Base-by-base conservation (phyloP, 2,888 invertebrate genomes). In the Polyommatus iphigenia region DNA sequence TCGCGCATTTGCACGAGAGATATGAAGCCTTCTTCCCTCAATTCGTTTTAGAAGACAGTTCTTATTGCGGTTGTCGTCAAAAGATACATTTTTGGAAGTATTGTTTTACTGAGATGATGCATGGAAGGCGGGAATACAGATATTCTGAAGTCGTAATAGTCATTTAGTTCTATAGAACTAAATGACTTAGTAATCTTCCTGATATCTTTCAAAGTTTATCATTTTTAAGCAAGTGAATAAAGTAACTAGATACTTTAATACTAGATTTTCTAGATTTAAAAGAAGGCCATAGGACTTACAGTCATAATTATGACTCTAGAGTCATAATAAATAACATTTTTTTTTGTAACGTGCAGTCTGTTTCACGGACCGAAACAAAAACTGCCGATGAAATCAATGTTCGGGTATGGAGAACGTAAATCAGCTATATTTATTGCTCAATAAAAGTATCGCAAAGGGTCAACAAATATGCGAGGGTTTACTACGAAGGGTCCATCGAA, bases 401-500 rank as follows among this genome's bases (percentile, higher is more conserved):
- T 8, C 73, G 15, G 24, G 24, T 73, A 54, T 75, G 75, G 24
- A 54, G 29, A 29, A 50, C 75, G 75, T 75, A 75, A 75, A 75
- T 50, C 75, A 75, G 29, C 72, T 41, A 73, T 73, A 77, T 77
- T 77, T 77, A 77, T 77, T 57, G 41, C 77, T 72, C 72, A 71
- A 77, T 77, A 77, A 77, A 73, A 59, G 77, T 57, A 77, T 72
- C 72, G 67, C 59, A 57, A 76, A 80, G 78, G 77, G 78, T 78
- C 67, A 78, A 76, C 79, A 67, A 72, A 75, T 71, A 77, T 76
- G 57, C 59, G 50, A 71, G 71, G 77, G 59, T 79, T 80, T 80
- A 80, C 76, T 62, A 80, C 78, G 78, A 80, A 80, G 76, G 73
- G 78, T 57, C 76, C 57, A 41, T 71, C 76, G 78, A 77, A 79